Evolutionary conservation across 2,797 vertebrate genomes (phyloP).

Genomic region (Oreonectes daqikongensis): DNA sequence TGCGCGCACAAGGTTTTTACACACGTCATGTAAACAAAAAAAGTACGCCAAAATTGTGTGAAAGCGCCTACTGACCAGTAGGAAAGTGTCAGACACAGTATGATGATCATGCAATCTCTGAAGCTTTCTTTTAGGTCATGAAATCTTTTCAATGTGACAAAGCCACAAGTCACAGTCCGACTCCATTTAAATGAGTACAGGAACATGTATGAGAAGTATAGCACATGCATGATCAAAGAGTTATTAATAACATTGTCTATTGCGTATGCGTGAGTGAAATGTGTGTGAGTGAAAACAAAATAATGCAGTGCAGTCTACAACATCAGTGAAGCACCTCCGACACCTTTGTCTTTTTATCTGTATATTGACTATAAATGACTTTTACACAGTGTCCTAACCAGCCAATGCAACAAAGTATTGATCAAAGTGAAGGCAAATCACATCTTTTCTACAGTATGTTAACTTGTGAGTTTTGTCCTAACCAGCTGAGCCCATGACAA

Average conservation of each 20-base stretch:
- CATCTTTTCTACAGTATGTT: no score
- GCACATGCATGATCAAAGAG: neutral
- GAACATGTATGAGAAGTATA: no score
- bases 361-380: neutral
- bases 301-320: no score
- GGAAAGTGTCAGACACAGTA: slow-evolving; percentile 1
- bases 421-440: no score
- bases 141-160: slow-evolving; percentile 1
- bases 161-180: no score
- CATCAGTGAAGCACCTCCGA: slow-evolving; percentile 21
- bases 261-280: slow-evolving; percentile 15
- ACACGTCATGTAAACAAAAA: no score
- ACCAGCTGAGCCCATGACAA: no score
- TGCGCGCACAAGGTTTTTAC: no score
- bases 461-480: no score
- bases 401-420: neutral
- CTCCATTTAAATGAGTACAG: slow-evolving; percentile 19
- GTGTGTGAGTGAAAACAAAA: neutral
- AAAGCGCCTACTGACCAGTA: slow-evolving; percentile 18
- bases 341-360: slow-evolving; percentile 4
- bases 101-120: slow-evolving; percentile 4
- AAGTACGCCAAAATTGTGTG: neutral
- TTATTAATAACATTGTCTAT: neutral
- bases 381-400: neutral
- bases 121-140: neutral